Base-by-base conservation (phyloP, 2,888 invertebrate species). In the Thalpophila matura region DNA sequence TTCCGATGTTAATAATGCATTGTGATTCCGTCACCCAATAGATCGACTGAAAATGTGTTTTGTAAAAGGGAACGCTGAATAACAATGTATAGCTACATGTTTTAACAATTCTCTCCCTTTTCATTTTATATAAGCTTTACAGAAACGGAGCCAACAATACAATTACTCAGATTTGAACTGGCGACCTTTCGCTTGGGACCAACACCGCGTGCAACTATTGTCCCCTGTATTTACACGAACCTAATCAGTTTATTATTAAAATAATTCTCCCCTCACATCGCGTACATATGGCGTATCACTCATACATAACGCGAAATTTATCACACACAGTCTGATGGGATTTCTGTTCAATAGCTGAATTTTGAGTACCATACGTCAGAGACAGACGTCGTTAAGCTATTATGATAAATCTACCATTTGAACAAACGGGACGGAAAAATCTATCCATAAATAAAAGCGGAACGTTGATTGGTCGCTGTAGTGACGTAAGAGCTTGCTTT, bases 161-260 rank as follows among this genome's bases (percentile, higher is more conserved):
- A 27, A 16, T 29, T 35, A 35, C 20, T 27, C 45, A 37, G 31
- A 33, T 42, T 33, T 42, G 49, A 49, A 31, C 33, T n/a, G 14
- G 16, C 38, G 46, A 22, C 2, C 37, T 27, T n/a, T 12, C 22
- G 16, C 16, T n/a, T 9, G 54, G 29, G 40, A 18, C 16, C 12
- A 33, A 18, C 20, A 40, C 43, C 27, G 38, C 50, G 14, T 3
- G 35, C 18, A 14, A 6, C 45, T 40, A 35, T 58, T 50, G 56
- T 45, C 40, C 61, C 57, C 38, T 14, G 14, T 66, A 57, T 59
- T 63, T 65, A 72, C 47, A 64, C 46, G 27, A 31, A 58, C 56
- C 43, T 66, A 70, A 77, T 70, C 55, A 67, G 56, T 67, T 67
- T 64, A 66, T 63, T 64, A 62, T 59, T 55, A 59, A 64, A 74